phyloP scores from a whole-genome alignment of 2,797 vertebrate species.

The Paramormyrops hopkinsi region DNA sequence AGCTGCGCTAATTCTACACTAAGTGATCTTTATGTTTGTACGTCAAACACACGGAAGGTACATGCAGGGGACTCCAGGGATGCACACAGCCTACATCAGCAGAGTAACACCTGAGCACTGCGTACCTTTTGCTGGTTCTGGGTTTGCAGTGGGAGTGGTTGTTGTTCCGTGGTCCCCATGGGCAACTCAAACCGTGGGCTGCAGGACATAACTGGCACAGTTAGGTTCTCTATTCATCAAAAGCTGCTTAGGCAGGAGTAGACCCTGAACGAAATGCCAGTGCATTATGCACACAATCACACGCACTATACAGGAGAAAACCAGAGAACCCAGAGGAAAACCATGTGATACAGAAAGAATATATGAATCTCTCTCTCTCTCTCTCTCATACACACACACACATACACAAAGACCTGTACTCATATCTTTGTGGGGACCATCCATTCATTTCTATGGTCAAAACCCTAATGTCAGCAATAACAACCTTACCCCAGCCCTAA shows the following conservation, averaged over 20 bases:
- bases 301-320: neutral
- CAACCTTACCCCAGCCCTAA: neutral
- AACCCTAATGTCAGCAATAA: neutral
- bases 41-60: neutral
- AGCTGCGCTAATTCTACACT: neutral
- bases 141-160: slow-evolving; percentile 80
- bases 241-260: neutral
- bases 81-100: neutral
- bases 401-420: neutral
- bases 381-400: neutral
- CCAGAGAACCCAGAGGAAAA: neutral
- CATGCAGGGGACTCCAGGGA: neutral
- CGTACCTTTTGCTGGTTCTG: slow-evolving; percentile 83
- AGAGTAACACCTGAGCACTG: neutral
- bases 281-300: neutral
- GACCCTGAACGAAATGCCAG: neutral
- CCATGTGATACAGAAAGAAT: neutral
- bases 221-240: neutral
- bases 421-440: neutral
- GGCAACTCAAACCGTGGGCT: slow-evolving; percentile 98
- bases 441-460: neutral
- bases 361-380: neutral
- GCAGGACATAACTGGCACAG: neutral
- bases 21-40: neutral
- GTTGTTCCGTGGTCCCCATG: slow-evolving; percentile 92